A percentile compares a stretch with the other conserved stretches of the same genome.
Conservation (phyloP, 2,113 vertebrate genomes). For the Plecturocebus donacophilus region DNA sequence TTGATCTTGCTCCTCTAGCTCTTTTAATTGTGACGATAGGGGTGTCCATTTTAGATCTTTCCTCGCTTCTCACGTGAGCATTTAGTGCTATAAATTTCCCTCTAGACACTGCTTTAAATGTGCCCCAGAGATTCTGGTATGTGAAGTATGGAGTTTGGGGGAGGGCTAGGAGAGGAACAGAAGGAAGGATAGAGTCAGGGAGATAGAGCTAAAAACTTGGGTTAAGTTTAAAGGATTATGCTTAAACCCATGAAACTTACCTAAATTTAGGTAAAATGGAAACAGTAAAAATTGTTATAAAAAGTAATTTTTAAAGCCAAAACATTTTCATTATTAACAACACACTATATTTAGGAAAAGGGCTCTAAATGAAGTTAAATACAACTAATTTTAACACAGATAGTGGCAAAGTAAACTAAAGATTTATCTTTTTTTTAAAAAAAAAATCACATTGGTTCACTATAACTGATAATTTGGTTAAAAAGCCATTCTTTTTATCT, state of each 20-base stretch:
- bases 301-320: background rate
- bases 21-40: too few relatives aligned
- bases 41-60: too few relatives aligned
- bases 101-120: too few relatives aligned
- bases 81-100: too few relatives aligned
- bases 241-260: background rate
- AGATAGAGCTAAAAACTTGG: background rate
- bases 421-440: background rate
- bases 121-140: too few relatives aligned
- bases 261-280: background rate
- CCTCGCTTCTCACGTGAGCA: too few relatives aligned
- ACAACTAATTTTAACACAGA: background rate
- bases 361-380: background rate
- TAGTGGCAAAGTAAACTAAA: background rate
- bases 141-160: background rate
- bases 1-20: too few relatives aligned
- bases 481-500: background rate
- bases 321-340: background rate
- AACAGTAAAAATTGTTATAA: background rate
- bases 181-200: background rate
- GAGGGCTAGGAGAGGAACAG: rapidly evolving
- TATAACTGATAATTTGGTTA: background rate
- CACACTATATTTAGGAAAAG: background rate
- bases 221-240: background rate
- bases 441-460: background rate